Base-by-base conservation (phyloP, 2,888 invertebrate genomes). In the Ormyrus rosae region DNA sequence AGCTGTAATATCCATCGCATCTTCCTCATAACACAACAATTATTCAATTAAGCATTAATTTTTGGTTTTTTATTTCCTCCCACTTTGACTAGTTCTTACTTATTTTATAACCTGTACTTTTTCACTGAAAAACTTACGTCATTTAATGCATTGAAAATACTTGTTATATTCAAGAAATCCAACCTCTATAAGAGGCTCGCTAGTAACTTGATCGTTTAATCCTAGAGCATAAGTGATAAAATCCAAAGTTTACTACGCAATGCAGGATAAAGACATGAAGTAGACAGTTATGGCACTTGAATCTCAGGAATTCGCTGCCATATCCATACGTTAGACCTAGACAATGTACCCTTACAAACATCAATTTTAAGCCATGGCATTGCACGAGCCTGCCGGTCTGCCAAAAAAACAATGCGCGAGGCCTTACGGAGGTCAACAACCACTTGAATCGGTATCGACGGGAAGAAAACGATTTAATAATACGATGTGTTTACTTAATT, bases 331-430 rank as follows among this genome's bases (percentile, higher is more conserved):
- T 45, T n/a, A 34, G 9, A 11, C 51, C n/a, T 46, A 67, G 45
- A 74, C 67, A 74, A 74, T 74, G 74, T 34, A 74, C 13, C 56
- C 67, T 58, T 74, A 67, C 60, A 60, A 45, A 51, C 7, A 69
- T 45, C 61, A 72, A 61, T 72, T 72, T 63, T 53, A 2, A 58
- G 19, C 6, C 56, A 13, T 71, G 48, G 34, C 34, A 34, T 34
- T 34, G 34, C 34, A 34, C 34, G 34, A 34, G 34, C 34, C 34
- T 34, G 34, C 4, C 70, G 60, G n/a, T 71, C 11, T 61, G 11
- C 61, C 45, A n/a, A 50, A 13, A 34, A 8, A 51, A 11, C 53
- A 53, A 63, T 19, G 64, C 13, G 74, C 67, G 74, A 67, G 67
- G 74, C 58, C 58, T 58, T 10, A 50, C 50, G 45, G 56, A 7